phyloP scores from a whole-genome alignment of 2,888 invertebrate genomes.

The Timema podura region DNA sequence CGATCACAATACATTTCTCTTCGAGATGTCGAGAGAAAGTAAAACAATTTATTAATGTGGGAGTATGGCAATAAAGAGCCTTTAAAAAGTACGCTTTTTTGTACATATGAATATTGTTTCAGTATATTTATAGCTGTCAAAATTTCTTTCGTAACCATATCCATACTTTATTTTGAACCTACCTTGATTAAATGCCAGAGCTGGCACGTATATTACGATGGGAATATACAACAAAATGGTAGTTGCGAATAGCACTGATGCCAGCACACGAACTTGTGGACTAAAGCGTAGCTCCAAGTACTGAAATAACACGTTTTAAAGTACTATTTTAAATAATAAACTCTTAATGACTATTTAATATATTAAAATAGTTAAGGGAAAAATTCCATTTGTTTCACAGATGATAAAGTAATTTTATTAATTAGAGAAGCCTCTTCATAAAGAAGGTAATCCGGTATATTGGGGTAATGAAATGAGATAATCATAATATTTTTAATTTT shows the following conservation, averaged over 20 bases:
- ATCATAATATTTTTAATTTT: too few relatives aligned
- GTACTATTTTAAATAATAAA: not conserved
- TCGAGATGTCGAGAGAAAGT: too few relatives aligned
- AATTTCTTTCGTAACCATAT: not conserved
- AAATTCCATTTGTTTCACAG: too few relatives aligned
- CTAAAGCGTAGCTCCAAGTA: constrained; percentile 26
- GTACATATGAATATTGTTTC: too few relatives aligned
- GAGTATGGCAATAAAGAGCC: too few relatives aligned
- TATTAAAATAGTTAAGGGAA: too few relatives aligned
- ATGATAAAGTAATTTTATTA: not conserved
- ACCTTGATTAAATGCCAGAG: constrained; percentile 24
- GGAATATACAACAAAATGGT: constrained; percentile 31
- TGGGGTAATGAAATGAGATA: not conserved
- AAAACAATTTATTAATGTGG: too few relatives aligned
- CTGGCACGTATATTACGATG: constrained; percentile 25
- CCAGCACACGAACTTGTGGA: constrained; percentile 18
- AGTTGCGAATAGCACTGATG: constrained; percentile 21
- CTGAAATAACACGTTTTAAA: constrained; percentile 17
- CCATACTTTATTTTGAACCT: not conserved
- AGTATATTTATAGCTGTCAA: not conserved
- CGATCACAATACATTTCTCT: too few relatives aligned
- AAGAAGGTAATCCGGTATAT: not conserved
- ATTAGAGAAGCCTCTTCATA: not conserved
- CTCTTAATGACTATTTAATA: too few relatives aligned
- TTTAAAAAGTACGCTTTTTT: too few relatives aligned